Evolutionary conservation across 2,888 invertebrate species (phyloP).

Genomic region (Apotomis capreana): DNA sequence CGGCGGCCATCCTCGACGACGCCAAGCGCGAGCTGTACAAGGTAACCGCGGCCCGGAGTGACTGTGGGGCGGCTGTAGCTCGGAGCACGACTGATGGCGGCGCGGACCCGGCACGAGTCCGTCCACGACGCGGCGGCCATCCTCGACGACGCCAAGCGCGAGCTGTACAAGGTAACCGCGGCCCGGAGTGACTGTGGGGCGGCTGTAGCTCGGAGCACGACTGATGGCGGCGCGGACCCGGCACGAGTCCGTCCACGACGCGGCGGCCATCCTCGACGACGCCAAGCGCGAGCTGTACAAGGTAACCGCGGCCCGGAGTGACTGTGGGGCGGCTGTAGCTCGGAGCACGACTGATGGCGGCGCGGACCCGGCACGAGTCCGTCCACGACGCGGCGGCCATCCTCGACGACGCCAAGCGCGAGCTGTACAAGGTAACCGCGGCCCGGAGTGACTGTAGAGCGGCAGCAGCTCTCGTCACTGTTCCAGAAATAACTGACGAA

Average conservation of each 20-base stretch:
- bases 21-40: constrained; percentile 92
- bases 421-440: constrained; percentile 84
- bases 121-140: constrained; percentile 67
- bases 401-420: constrained; percentile 91
- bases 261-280: constrained; percentile 84
- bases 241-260: constrained; percentile 69
- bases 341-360: too few species aligned
- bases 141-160: constrained; percentile 91
- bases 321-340: too few species aligned
- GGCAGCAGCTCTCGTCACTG: too few species aligned
- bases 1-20: constrained; percentile 84
- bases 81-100: too few species aligned
- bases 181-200: too few species aligned
- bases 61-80: too few species aligned
- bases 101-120: constrained; percentile 68
- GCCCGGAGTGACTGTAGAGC: too few species aligned
- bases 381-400: constrained; percentile 67
- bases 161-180: constrained; percentile 84
- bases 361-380: constrained; percentile 68
- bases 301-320: constrained; percentile 49
- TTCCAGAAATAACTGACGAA: too few species aligned
- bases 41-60: constrained; percentile 49
- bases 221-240: too few species aligned
- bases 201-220: too few species aligned
- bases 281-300: constrained; percentile 92